These are phyloP conservation scores for Typhlomys cinereus DNA, from an alignment of 2,113 vertebrate species.

Conservation along the genomic window DNA sequence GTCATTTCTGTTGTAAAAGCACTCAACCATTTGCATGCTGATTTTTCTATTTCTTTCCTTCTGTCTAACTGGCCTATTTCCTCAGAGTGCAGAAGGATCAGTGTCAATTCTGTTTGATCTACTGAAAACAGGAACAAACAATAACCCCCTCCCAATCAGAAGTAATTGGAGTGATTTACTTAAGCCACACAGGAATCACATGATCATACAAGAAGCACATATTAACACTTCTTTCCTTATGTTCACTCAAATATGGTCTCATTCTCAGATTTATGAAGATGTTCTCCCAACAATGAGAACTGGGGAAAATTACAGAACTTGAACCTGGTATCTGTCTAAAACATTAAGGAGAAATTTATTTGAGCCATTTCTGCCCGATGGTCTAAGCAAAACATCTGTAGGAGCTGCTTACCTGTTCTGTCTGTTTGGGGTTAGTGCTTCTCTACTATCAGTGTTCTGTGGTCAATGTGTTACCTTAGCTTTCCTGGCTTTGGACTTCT, in stretches of 20 bases:
- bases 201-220: not conserved
- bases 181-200: not conserved
- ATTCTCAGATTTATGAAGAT: constrained; percentile 11
- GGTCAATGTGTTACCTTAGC: not conserved
- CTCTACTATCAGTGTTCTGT: not conserved
- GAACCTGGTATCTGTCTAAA: not conserved
- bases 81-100: not conserved
- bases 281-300: not conserved
- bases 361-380: not conserved
- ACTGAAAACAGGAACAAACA: not conserved
- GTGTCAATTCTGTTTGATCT: not conserved
- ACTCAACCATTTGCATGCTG: not conserved
- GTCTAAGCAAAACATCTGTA: not conserved
- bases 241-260: not conserved
- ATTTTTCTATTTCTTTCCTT: not conserved
- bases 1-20: not conserved
- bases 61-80: not conserved
- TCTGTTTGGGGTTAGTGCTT: not conserved
- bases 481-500: not conserved
- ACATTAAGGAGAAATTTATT: not conserved
- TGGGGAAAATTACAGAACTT: not conserved
- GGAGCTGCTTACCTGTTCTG: not conserved
- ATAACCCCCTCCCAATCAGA: not conserved
- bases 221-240: not conserved
- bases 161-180: not conserved